Conservation (phyloP, 2,113 vertebrate species). For the Alligator mississippiensis region DNA sequence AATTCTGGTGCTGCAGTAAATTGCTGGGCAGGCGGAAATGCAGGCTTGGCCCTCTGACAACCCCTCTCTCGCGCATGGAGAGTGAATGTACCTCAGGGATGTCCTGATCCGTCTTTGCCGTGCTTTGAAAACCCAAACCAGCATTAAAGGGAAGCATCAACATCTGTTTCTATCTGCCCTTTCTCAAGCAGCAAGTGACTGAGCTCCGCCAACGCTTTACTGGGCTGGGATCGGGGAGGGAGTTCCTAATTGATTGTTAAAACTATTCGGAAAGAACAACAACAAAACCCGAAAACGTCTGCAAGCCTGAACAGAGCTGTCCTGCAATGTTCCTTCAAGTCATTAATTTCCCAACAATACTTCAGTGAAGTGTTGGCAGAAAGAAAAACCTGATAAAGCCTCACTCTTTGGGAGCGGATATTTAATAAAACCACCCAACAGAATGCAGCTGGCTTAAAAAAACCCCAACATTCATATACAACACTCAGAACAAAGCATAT, state of each 20-base stretch:
- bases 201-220: background rate
- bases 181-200: background rate
- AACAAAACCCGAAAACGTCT: background rate
- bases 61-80: background rate
- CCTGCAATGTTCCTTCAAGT: background rate
- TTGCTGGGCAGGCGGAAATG: conserved; percentile 5
- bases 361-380: background rate
- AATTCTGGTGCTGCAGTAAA: background rate
- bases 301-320: background rate
- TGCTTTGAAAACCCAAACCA: background rate
- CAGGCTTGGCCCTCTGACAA: background rate
- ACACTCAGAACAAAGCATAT: conserved; percentile 62
- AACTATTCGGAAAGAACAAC: background rate
- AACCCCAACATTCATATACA: background rate
- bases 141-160: background rate
- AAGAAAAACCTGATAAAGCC: conserved; percentile 24
- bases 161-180: background rate
- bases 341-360: conserved; percentile 19
- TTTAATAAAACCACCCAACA: conserved; percentile 41
- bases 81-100: background rate
- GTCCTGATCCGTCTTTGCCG: fast-evolving
- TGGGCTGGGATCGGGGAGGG: background rate
- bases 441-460: conserved; percentile 48
- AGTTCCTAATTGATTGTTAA: background rate
- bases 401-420: conserved; percentile 19